A percentile compares a stretch with the other conserved stretches of the same genome.
Conservation (phyloP, 1,140 invertebrate genomes). For the Caenorhabditis briggsae region DNA sequence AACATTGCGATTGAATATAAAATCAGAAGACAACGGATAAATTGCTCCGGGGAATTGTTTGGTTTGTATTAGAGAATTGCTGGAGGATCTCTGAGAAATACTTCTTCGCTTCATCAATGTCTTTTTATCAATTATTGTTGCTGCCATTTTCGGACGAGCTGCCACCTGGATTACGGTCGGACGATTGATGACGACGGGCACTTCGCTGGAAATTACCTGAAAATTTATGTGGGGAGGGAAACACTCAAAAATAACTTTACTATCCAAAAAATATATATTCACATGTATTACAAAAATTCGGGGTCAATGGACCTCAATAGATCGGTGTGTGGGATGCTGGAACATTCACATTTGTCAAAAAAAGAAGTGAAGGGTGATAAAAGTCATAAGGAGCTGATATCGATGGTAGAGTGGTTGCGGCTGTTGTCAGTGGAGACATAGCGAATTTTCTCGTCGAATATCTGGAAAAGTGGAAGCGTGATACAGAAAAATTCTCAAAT, state of each 20-base stretch:
- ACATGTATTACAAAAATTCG: constrained; percentile 1
- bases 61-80: constrained; percentile 4
- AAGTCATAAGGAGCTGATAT: constrained; percentile 27
- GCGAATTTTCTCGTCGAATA: constrained; percentile 62
- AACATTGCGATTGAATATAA: constrained; percentile 38
- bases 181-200: not conserved
- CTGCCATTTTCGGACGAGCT: constrained; percentile 3
- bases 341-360: not conserved
- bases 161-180: constrained; percentile 2
- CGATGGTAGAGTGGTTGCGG: constrained; percentile 4
- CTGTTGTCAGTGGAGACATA: constrained; percentile 20
- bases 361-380: not conserved
- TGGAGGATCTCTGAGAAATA: constrained; percentile 25
- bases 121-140: constrained; percentile 36
- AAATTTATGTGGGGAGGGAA: not conserved
- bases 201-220: constrained; percentile 53
- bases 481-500: too few relatives aligned
- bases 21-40: constrained; percentile 34
- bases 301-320: not conserved
- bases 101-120: not conserved
- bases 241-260: too few relatives aligned
- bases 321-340: not conserved
- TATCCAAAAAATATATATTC: not conserved
- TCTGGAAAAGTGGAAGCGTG: constrained; percentile 55
- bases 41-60: constrained; percentile 23